Conservation (phyloP, 1,140 invertebrate genomes). For the Cheumatopsyche charites region DNA sequence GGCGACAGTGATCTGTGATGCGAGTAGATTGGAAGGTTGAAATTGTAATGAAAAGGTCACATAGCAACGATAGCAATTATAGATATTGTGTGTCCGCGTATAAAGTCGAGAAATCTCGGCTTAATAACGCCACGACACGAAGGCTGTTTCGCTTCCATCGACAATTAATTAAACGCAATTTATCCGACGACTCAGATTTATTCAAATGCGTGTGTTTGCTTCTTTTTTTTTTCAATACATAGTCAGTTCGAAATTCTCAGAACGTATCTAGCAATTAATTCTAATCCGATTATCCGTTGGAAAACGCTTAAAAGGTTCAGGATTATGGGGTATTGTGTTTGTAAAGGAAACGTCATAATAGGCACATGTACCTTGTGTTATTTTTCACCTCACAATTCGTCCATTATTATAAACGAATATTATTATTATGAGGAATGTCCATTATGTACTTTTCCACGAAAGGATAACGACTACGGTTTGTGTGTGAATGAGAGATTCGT, state of each 20-base stretch:
- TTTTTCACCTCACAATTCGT: not conserved
- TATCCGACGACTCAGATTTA: constrained; percentile 4
- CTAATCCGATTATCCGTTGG: constrained; percentile 32
- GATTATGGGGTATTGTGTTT: not conserved
- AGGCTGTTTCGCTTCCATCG: constrained; percentile 10
- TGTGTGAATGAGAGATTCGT: too few relatives aligned
- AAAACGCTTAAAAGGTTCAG: constrained; percentile 7
- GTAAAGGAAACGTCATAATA: constrained; percentile 30
- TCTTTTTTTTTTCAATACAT: not conserved
- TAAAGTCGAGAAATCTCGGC: constrained; percentile 19
- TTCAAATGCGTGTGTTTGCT: not conserved
- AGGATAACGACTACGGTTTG: not conserved
- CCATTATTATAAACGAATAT: too few relatives aligned
- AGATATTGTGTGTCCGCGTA: constrained; percentile 8
- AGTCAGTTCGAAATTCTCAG: not conserved
- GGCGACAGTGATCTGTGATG: constrained; percentile 29
- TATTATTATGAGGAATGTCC: not conserved
- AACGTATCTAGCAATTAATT: constrained; percentile 31
- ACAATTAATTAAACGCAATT: constrained; percentile 14
- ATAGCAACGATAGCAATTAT: constrained; percentile 29
- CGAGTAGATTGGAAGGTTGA: constrained; percentile 31
- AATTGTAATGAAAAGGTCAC: constrained; percentile 29
- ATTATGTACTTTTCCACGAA: constrained; percentile 20
- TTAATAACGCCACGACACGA: constrained; percentile 1
- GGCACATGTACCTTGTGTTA: constrained; percentile 23